Evolutionary conservation across 2,888 invertebrate genomes (phyloP).

Genomic region (Orthosia gracilis): DNA sequence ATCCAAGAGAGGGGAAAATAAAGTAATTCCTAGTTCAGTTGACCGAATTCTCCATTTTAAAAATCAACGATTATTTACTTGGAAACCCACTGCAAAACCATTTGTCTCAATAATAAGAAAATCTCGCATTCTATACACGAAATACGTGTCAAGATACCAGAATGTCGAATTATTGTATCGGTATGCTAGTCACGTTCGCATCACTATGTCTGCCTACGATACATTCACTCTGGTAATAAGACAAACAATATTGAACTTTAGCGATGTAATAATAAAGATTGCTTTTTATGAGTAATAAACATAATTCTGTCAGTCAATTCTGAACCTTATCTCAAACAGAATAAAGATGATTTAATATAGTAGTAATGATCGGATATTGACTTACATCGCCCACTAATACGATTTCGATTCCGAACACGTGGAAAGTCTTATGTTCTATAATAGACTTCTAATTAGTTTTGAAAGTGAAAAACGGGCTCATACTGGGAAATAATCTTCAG

Average conservation of each 20-base stretch:
- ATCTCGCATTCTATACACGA: constrained; percentile 76
- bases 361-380: constrained; percentile 54
- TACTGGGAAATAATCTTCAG: background rate
- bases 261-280: constrained; percentile 33
- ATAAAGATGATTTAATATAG: constrained; percentile 50
- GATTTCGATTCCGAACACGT: constrained; percentile 63
- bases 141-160: constrained; percentile 77
- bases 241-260: constrained; percentile 63
- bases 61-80: constrained; percentile 14
- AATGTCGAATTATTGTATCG: constrained; percentile 74
- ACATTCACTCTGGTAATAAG: constrained; percentile 46
- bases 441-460: constrained; percentile 59
- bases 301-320: constrained; percentile 46
- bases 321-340: constrained; percentile 23
- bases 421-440: constrained; percentile 58
- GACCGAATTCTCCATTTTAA: constrained; percentile 2
- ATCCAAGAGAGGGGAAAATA: background rate
- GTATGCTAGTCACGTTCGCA: constrained; percentile 79
- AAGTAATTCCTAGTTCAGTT: constrained; percentile 1
- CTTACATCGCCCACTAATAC: constrained; percentile 67
- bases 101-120: constrained; percentile 66
- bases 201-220: constrained; percentile 74
- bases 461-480: constrained; percentile 46
- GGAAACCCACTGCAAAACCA: constrained; percentile 51
- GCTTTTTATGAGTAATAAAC: constrained; percentile 18